Conservation (phyloP, 2,113 vertebrate genomes). For the Dicrurus megarhynchus region DNA sequence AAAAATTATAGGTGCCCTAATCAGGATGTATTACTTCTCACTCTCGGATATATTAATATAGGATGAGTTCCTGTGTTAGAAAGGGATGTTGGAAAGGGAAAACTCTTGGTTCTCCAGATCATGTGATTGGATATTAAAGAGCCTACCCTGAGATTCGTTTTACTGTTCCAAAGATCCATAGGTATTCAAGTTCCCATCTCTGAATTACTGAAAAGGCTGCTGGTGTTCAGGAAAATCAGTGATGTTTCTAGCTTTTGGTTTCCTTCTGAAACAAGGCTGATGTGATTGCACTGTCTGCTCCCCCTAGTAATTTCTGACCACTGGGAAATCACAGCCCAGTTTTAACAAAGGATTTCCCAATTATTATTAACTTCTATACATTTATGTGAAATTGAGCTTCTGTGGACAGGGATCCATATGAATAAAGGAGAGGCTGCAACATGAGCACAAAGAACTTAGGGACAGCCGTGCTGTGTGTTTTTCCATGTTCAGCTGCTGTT, state of each 20-base stretch:
- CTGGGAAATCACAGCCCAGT: neutral
- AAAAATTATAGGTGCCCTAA: neutral
- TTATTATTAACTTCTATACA: neutral
- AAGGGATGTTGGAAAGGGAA: neutral
- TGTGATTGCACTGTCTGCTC: neutral
- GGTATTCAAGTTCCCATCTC: neutral
- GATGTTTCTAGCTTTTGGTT: neutral
- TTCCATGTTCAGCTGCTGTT: neutral
- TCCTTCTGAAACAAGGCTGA: neutral
- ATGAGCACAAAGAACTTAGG: neutral
- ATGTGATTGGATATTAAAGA: neutral
- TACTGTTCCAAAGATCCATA: neutral
- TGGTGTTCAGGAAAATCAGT: neutral
- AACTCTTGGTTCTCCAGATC: neutral
- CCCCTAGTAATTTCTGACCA: neutral
- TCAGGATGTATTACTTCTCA: neutral
- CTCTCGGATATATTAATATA: neutral
- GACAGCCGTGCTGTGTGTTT: fast-evolving
- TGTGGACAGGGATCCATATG: neutral
- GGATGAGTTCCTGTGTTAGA: neutral
- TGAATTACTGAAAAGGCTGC: neutral
- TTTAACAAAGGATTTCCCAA: neutral
- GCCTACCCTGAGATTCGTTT: neutral
- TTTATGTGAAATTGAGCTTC: neutral
- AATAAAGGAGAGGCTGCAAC: neutral